A percentile compares a stretch with the other conserved stretches of the same genome.
These are phyloP conservation scores for Pyrrhura leucotis DNA, from an alignment of 2,797 vertebrate species.

Conservation along the genomic window DNA sequence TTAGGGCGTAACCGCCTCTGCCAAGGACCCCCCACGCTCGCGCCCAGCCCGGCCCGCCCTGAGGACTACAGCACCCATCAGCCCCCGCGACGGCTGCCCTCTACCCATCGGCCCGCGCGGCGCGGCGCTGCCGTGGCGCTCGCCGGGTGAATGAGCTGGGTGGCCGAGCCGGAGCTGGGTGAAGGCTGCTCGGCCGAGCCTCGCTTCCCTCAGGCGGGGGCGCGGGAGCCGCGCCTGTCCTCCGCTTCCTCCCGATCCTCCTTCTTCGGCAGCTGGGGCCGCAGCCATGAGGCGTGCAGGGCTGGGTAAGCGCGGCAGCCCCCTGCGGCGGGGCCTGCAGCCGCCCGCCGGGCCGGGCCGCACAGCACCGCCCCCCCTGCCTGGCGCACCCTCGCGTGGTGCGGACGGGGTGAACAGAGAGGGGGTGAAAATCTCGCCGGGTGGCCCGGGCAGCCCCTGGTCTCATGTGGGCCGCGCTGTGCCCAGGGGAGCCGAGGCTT, in stretches of 20 bases:
- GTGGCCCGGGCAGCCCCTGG: not conserved
- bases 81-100: not conserved
- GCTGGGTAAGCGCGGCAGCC: conserved; percentile 29
- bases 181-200: no score
- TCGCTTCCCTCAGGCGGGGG: no score
- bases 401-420: not conserved
- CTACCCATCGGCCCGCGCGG: not conserved
- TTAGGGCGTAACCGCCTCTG: rapidly evolving
- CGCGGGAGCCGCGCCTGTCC: no score
- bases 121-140: conserved; percentile 37
- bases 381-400: no score
- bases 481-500: not conserved
- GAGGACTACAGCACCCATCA: conserved; percentile 11
- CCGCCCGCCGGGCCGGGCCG: not conserved
- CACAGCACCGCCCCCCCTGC: no score
- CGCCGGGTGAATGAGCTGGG: not conserved
- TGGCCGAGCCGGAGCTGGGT: rapidly evolving
- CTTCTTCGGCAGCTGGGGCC: not conserved
- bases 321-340: not conserved
- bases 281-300: conserved; percentile 56
- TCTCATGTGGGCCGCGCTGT: not conserved
- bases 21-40: rapidly evolving
- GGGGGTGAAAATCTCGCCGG: no score
- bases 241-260: not conserved
- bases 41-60: not conserved